These are phyloP conservation scores for Eleginops maclovinus DNA, from an alignment of 2,113 vertebrate species.

Conservation along the genomic window DNA sequence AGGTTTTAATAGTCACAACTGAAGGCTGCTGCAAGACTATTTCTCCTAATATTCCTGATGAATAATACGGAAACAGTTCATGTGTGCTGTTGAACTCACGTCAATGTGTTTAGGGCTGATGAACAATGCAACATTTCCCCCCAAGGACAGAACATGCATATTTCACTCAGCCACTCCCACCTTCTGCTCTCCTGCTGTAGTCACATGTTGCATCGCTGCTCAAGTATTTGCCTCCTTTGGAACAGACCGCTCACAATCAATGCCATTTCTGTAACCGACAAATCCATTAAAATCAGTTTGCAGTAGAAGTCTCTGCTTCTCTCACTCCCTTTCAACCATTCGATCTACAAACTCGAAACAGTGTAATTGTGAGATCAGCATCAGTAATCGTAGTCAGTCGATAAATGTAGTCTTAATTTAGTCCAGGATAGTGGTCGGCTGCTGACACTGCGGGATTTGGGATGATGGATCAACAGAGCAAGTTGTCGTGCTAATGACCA, in stretches of 20 bases:
- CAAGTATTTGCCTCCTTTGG: slow-evolving; percentile 9
- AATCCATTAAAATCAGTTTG: slow-evolving; percentile 71
- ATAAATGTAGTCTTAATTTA: slow-evolving; percentile 40
- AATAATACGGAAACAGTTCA: background rate
- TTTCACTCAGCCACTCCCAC: background rate
- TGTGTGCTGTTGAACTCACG: slow-evolving; percentile 1
- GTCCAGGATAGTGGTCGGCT: background rate
- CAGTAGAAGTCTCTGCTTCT: slow-evolving; percentile 22
- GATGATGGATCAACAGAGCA: slow-evolving; percentile 35
- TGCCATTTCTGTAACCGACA: slow-evolving; percentile 48
- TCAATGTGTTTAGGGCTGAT: background rate
- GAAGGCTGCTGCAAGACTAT: background rate
- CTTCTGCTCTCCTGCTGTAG: background rate
- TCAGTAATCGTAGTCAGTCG: slow-evolving; percentile 9
- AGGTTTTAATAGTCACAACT: background rate
- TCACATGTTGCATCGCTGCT: background rate
- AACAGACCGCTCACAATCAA: slow-evolving; percentile 14
- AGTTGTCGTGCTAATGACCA: slow-evolving; percentile 23
- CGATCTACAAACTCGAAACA: background rate
- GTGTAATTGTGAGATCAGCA: slow-evolving; percentile 20
- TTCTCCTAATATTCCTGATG: background rate
- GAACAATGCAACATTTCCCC: background rate
- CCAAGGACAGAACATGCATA: background rate
- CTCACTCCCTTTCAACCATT: slow-evolving; percentile 33
- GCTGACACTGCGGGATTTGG: background rate